Conservation (phyloP, 2,888 invertebrate genomes). For the Ophion slaviceki region DNA sequence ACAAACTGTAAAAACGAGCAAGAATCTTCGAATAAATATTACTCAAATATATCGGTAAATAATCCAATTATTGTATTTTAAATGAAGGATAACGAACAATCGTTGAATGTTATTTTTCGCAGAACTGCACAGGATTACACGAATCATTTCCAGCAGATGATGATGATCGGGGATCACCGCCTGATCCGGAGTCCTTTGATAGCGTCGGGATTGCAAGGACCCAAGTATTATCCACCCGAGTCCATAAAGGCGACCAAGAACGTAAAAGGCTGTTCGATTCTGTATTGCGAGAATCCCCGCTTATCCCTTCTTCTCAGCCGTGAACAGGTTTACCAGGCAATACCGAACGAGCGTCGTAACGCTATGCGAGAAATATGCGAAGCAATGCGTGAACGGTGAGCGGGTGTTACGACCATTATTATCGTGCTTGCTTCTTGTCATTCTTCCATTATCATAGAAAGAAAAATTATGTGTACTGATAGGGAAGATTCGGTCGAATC, state of each 20-base stretch:
- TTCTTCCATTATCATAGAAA: not conserved
- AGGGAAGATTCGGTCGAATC: slow-evolving; percentile 73
- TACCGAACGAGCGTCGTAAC: slow-evolving; percentile 77
- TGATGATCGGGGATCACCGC: slow-evolving; percentile 77
- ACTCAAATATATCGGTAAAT: not conserved
- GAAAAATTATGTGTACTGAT: slow-evolving; percentile 11
- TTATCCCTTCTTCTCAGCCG: slow-evolving; percentile 75
- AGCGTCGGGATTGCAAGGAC: slow-evolving; percentile 76
- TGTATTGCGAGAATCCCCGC: slow-evolving; percentile 80
- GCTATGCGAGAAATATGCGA: slow-evolving; percentile 79
- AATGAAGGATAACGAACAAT: not conserved
- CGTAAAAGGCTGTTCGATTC: slow-evolving; percentile 72
- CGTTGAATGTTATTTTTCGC: slow-evolving; percentile 19
- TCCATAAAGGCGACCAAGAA: slow-evolving; percentile 77
- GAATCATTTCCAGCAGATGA: slow-evolving; percentile 78
- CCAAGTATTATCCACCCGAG: slow-evolving; percentile 80
- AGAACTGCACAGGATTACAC: slow-evolving; percentile 79
- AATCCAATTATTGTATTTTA: not conserved
- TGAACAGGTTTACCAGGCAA: slow-evolving; percentile 74
- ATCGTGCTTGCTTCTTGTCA: not conserved
- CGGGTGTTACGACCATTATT: not conserved
- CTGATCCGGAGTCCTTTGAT: slow-evolving; percentile 74
- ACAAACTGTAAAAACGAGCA: not conserved
- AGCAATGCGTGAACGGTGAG: slow-evolving; percentile 71
- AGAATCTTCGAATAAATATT: not conserved